Evolutionary conservation across 2,113 vertebrate species (phyloP).

Genomic region (Garra rufa): DNA sequence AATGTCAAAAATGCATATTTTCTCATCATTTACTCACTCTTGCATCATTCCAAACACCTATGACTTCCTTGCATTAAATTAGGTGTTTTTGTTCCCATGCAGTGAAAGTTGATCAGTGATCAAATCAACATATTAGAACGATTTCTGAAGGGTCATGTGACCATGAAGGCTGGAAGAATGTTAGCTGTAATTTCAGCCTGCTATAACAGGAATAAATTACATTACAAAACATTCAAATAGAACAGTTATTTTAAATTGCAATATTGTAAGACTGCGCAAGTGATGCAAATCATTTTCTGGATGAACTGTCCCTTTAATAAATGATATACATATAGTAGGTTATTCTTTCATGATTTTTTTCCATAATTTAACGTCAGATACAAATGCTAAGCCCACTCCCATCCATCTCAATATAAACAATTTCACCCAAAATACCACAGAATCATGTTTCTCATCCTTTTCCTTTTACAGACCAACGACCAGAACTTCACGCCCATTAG

Average conservation of each 20-base stretch:
- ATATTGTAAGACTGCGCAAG: neutral
- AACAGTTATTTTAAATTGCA: neutral
- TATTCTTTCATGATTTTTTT: neutral
- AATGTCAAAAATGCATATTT: neutral
- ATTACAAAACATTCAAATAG: neutral
- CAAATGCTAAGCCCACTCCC: neutral
- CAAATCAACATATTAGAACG: neutral
- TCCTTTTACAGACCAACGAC: constrained; percentile 39
- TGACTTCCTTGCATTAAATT: neutral
- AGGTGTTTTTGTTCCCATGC: neutral
- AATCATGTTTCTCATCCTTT: constrained; percentile 16
- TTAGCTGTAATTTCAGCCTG: neutral
- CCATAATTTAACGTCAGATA: neutral
- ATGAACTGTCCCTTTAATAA: constrained; percentile 9
- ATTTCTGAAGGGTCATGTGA: neutral
- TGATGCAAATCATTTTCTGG: neutral
- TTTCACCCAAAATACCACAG: neutral
- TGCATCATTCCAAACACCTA: neutral
- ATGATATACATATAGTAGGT: neutral
- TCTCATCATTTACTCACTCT: neutral
- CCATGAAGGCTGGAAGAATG: neutral
- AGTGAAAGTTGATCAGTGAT: neutral
- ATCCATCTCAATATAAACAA: neutral
- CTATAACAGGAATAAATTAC: neutral
- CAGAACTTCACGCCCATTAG: constrained; percentile 31